These are phyloP conservation scores for Drosophila ananassae DNA, from an alignment of 1,140 invertebrate genomes.

Conservation along the genomic window DNA sequence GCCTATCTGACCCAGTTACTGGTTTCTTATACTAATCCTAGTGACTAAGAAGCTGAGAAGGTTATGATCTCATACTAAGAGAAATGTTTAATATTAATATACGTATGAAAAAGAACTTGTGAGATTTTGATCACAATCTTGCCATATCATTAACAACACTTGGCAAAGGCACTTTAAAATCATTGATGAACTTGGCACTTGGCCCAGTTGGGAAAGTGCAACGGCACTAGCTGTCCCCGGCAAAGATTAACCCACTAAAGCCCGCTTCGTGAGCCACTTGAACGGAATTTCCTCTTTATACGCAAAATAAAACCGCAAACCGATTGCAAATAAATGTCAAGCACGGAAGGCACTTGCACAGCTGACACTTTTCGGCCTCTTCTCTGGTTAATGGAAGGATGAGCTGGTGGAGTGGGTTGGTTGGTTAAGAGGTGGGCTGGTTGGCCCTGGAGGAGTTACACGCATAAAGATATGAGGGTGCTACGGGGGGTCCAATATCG, in stretches of 20 bases:
- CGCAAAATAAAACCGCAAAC: conserved; percentile 42
- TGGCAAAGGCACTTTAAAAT: conserved; percentile 2
- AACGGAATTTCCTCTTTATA: conserved; percentile 20
- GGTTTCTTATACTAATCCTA: conserved; percentile 1
- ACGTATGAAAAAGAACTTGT: background rate
- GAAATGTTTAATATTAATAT: background rate
- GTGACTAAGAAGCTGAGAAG: background rate
- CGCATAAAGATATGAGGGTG: background rate
- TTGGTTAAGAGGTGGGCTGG: background rate
- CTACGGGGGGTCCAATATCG: conserved; percentile 13
- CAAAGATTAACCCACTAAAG: conserved; percentile 19
- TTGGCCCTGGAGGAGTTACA: background rate
- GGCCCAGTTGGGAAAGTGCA: conserved; percentile 28
- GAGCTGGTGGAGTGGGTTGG: conserved; percentile 19
- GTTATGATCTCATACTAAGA: background rate
- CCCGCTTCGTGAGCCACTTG: conserved; percentile 22
- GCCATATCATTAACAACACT: background rate
- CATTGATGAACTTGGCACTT: conserved; percentile 15
- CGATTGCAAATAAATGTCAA: conserved; percentile 75
- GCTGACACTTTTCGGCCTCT: conserved; percentile 54
- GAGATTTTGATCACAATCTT: background rate
- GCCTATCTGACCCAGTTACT: conserved; percentile 14
- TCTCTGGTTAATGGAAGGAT: conserved; percentile 7
- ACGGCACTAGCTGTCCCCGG: conserved; percentile 30
- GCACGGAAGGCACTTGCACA: conserved; percentile 61